A percentile compares a stretch with the other conserved stretches of the same genome.
phyloP scores from a whole-genome alignment of 2,888 invertebrate species.

The Meloe dianella region DNA sequence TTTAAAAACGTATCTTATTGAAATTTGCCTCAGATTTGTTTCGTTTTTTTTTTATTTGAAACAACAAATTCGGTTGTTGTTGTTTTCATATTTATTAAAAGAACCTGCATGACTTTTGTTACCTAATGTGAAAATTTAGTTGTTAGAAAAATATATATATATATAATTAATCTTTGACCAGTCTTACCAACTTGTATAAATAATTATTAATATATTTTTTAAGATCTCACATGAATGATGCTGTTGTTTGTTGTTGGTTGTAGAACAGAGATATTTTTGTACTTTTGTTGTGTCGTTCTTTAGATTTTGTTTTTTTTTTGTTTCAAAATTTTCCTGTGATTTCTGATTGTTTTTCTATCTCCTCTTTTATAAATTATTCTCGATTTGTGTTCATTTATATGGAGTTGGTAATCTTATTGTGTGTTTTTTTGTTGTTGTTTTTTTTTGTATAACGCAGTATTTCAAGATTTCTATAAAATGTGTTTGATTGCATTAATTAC shows the following conservation, averaged over 20 bases:
- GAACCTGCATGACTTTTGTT: constrained; percentile 37
- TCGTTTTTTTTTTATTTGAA: constrained; percentile 11
- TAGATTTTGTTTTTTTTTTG: constrained; percentile 18
- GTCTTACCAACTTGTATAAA: constrained; percentile 31
- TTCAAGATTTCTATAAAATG: constrained; percentile 39
- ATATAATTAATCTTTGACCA: constrained; percentile 20
- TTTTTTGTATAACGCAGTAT: constrained; percentile 35
- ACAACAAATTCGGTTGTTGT: constrained; percentile 24
- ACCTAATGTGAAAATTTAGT: constrained; percentile 29
- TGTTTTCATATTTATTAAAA: constrained; percentile 24
- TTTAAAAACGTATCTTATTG: constrained; percentile 56
- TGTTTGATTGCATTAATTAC: constrained; percentile 41
- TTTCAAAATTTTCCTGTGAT: constrained; percentile 27
- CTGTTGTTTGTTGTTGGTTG: too few relatives aligned
- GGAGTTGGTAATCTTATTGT: constrained; percentile 29
- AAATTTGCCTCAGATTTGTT: constrained; percentile 52
- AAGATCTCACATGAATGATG: constrained; percentile 31
- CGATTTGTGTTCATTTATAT: constrained; percentile 15
- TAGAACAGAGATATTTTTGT: constrained; percentile 12
- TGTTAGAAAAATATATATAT: constrained; percentile 18
- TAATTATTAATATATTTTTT: constrained; percentile 9
- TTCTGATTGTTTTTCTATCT: constrained; percentile 18
- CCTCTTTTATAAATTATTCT: neutral
- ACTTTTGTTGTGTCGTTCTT: constrained; percentile 15
- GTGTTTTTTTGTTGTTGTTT: constrained; percentile 9